Base-by-base conservation (phyloP, 2,113 vertebrate species). In the Saccopteryx leptura region DNA sequence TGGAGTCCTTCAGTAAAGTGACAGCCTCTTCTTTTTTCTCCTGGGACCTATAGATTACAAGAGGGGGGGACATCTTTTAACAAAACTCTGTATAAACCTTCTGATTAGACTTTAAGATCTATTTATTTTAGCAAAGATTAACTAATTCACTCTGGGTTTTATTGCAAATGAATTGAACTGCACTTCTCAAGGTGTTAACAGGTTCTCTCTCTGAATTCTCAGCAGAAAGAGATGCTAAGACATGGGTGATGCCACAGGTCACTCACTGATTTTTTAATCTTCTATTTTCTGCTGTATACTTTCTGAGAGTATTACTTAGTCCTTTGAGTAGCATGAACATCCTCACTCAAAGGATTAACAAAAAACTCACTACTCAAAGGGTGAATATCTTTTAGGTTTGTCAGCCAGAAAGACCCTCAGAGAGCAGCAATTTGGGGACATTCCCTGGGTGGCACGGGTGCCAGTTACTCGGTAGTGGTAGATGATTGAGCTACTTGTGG, bases 1-100 rank as follows among this genome's bases (percentile, higher is more conserved):
- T 99, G 61, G 99, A 99, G 86, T 99, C 98, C 88, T 96, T 98
- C 93, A 99, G 97, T 74, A 99, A 97, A 72, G 96, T 28, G 86
- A 99, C 98, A 1, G 99, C 99, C 96, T 99, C 99, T 9, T 98
- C 98, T 93, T 99, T 98, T 93, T 99, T 99, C 68, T 99, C 99
- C 97, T 99, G 99, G 65, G 99, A 99, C 96, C 99, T 99, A 96
- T 1, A 97, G 95, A 6, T 33, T 52, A 95, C 50, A 28, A 63
- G 69, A 28, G 61, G 23, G 24, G 66, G 10, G 65, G 54, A 18
- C 6, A 63, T 54, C 33, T 92, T 96, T 97, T 90, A 96, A 92
- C 33, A 88, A 95, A 15, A 74, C 2, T 23, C 66, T 82, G 84
- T 93, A 89, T 80, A 96, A 84, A 92, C 88, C 1, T 78, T 96